phyloP scores from a whole-genome alignment of 1,140 invertebrate species.

The Ceratoteleas bidentatus region DNA sequence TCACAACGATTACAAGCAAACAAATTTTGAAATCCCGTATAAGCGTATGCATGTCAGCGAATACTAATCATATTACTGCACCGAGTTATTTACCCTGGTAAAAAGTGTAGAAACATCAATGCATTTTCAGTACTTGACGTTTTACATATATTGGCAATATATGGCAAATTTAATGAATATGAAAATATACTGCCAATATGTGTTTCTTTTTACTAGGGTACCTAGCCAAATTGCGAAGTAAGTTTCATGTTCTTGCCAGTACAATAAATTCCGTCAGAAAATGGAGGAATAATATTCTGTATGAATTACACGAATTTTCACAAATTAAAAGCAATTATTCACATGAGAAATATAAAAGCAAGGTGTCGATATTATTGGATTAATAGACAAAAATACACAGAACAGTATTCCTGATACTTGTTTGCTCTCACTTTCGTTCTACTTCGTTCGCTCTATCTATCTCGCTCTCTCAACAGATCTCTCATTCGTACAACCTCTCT shows the following conservation, averaged over 20 bases:
- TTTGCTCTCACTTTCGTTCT: constrained; percentile 52
- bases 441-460: constrained; percentile 44
- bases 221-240: no score
- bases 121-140: no score
- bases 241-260: neutral
- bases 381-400: constrained; percentile 40
- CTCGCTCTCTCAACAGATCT: constrained; percentile 29
- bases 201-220: no score
- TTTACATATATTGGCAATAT: no score
- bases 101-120: no score
- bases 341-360: constrained; percentile 47
- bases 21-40: no score
- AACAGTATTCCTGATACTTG: constrained; percentile 23
- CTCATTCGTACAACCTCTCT: constrained; percentile 61
- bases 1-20: no score
- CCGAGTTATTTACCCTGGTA: no score
- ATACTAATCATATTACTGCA: no score
- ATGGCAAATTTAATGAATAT: no score
- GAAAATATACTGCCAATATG: no score
- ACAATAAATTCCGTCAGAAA: constrained; percentile 1
- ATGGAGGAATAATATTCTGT: constrained; percentile 22
- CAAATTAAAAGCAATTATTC: constrained; percentile 50
- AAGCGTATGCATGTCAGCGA: no score
- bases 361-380: constrained; percentile 34
- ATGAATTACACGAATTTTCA: constrained; percentile 16